phyloP scores from a whole-genome alignment of 2,113 vertebrate genomes.

The Cacatua alba region DNA sequence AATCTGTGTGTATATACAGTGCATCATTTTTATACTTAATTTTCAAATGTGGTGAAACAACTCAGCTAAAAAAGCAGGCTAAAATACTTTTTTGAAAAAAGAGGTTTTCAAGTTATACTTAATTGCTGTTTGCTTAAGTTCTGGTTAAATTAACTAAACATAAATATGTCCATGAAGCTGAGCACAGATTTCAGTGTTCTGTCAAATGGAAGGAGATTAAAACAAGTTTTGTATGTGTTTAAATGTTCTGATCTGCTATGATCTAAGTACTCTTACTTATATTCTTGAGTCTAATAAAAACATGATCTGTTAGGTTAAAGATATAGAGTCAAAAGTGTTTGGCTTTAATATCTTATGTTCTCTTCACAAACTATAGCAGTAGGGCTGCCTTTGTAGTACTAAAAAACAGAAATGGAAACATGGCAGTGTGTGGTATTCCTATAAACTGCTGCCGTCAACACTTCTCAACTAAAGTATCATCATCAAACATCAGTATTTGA shows the following conservation, averaged over 20 bases:
- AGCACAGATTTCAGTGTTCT: neutral
- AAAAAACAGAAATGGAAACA: constrained; percentile 10
- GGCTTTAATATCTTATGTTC: neutral
- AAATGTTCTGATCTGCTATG: neutral
- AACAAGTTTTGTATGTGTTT: neutral
- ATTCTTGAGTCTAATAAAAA: neutral
- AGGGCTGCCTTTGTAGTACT: neutral
- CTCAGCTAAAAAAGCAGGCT: neutral
- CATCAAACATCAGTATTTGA: neutral
- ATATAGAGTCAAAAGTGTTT: neutral
- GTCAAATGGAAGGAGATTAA: neutral
- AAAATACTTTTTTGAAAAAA: neutral
- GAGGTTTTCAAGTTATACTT: neutral
- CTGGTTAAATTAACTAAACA: neutral
- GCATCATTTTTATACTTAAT: neutral
- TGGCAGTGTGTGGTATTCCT: neutral
- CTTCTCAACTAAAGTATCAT: neutral
- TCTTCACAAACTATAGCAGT: neutral
- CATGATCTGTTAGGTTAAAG: neutral
- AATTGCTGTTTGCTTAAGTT: neutral
- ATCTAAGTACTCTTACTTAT: neutral
- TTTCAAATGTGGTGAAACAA: neutral
- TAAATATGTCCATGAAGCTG: neutral
- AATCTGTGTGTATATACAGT: neutral
- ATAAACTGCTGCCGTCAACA: neutral